Base-by-base conservation (phyloP, 1,140 invertebrate genomes). In the Papilio helenus region DNA sequence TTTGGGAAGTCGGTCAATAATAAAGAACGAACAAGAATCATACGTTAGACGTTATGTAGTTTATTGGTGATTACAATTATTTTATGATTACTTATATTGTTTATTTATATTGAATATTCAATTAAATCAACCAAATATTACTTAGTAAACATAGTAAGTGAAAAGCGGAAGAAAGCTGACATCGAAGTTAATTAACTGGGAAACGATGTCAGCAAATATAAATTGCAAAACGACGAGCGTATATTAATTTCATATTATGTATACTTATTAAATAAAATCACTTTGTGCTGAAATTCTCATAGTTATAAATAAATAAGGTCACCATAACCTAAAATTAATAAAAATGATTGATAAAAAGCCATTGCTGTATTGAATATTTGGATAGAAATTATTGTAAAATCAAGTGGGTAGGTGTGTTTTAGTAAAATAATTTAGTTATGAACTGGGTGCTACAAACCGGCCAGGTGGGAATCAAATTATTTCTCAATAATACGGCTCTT, bases 111-210 rank as follows among this genome's bases (percentile, higher is more conserved):
- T 26, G 10, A 65, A 65, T 65, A 20, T 73, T 49, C 42, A 44
- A 49, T 73, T 10, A 49, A 42, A n/a, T 73, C 72, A 46, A 73
- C 51, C 39, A n/a, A 72, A 44, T 42, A 73, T 51, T 29, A 44
- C 55, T 20, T 42, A 2, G n/a, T 61, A 61, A 39, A 61, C 23
- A n/a, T n/a, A n/a, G 20, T 9, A 20, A 61, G 51, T 58, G 74
- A 77, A 77, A 77, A 61, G 74, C 74, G 74, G 55, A 42, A 77
- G 74, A 77, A 61, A 77, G 55, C 74, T 61, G 55, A 77, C 76
- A 42, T 65, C 26, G 76, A n/a, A 42, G 55, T 49, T 77, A 77
- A 58, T 77, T 77, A 77, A 77, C 76, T 65, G 55, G 14, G 76
- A 58, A 65, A 77, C 76, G 44, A 74, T 74, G 72, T 74, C 72